Evolutionary conservation across 2,797 vertebrate genomes (phyloP).

Genomic region (Oreochromis mossambicus): DNA sequence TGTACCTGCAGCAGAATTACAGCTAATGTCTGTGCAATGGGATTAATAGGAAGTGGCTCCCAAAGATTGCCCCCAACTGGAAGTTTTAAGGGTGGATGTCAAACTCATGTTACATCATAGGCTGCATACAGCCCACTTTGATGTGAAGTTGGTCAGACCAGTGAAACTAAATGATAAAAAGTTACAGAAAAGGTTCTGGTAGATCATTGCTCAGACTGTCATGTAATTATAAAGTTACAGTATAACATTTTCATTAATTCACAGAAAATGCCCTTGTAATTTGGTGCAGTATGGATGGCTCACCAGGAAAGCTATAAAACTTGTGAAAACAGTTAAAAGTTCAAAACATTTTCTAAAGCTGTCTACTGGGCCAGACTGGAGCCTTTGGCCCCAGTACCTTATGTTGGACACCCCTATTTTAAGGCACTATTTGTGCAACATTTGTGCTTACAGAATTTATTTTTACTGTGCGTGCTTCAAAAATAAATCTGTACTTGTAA

Average conservation of each 20-base stretch:
- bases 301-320: neutral
- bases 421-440: neutral
- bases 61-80: neutral
- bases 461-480: neutral
- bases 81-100: neutral
- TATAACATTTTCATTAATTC: neutral
- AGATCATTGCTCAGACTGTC: neutral
- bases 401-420: neutral
- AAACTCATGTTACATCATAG: neutral
- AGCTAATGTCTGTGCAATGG: neutral
- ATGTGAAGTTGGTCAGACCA: neutral
- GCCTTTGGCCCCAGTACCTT: neutral
- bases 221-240: neutral
- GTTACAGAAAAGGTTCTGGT: neutral
- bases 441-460: neutral
- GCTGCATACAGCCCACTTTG: neutral
- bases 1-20: neutral
- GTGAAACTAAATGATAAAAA: neutral
- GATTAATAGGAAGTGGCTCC: neutral
- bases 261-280: neutral
- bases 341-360: neutral
- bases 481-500: neutral
- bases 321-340: neutral
- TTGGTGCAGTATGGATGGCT: neutral
- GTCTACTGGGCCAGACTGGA: neutral